Base-by-base conservation (phyloP, 2,113 vertebrate genomes). In the Cyprinodon tularosa region DNA sequence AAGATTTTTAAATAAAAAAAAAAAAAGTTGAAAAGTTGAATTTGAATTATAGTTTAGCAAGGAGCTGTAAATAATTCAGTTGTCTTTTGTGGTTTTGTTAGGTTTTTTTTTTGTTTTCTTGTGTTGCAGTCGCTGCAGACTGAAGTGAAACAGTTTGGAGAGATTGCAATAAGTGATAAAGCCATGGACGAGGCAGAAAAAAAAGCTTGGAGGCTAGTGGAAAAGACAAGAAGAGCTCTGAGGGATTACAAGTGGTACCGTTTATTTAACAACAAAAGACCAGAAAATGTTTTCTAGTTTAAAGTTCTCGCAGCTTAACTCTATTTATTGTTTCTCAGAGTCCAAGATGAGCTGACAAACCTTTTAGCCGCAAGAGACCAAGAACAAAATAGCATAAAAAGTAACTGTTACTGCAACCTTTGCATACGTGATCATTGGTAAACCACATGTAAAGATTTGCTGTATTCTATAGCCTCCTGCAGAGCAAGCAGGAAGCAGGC, bases 241-340 rank as follows among this genome's bases (percentile, higher is more conserved):
- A 82, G 92, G 76, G 92, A 75, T 62, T 94, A 93, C 0, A 87
- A 93, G 74, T 76, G 70, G 82, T 94, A 92, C 76, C 68, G 8
- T 45, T 20, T 22, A 70, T 64, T 12, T 20, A 17, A 4, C 12
- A 47, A 12, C 39, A 44, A 47, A 66, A 29, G 53, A 53, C 17
- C 48, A 37, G 13, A 40, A 9, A n/a, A 0, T 36, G 62, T 39
- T 77, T 29, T 36, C 53, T 37, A n/a, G 36, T 61, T 77, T 29
- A 57, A 77, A 2, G 17, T 20, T 57, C n/a, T n/a, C 4, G 17
- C n/a, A 57, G 4, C 10, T 14, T 20, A 14, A 15, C 3, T 13
- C 4, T 15, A 17, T 37, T 37, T 38, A 4, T 84, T 78, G 29
- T 29, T 83, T 74, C 66, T 39, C 74, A 95, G 91, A 83, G 80